A percentile compares a stretch with the other conserved stretches of the same genome.
These are phyloP conservation scores for Pristionchus mayeri DNA, from an alignment of 2,888 invertebrate species.

Conservation along the genomic window DNA sequence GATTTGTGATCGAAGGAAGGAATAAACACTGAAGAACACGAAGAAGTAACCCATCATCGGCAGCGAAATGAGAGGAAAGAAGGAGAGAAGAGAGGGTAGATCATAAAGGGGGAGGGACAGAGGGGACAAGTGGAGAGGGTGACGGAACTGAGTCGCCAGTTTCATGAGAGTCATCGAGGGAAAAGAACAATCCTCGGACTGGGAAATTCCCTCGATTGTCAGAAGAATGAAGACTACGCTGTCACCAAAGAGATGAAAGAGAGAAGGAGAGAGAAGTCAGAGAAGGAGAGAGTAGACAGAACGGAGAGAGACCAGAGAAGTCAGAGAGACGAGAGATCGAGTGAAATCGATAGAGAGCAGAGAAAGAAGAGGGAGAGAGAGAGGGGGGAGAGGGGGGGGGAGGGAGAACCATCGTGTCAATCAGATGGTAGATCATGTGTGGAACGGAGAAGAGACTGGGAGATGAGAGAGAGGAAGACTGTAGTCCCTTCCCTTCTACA, in stretches of 20 bases:
- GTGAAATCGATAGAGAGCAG: constrained; percentile 18
- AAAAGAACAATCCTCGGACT: neutral
- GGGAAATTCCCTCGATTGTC: neutral
- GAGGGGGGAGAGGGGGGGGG: neutral
- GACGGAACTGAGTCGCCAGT: neutral
- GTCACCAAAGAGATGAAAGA: constrained; percentile 12
- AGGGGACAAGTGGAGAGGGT: neutral
- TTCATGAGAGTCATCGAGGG: neutral
- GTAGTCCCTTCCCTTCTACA: too few species aligned
- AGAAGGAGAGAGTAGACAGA: neutral
- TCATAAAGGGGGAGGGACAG: neutral
- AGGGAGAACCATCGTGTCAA: neutral
- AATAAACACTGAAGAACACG: neutral
- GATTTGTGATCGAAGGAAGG: constrained; percentile 21
- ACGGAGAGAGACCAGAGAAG: constrained; percentile 26
- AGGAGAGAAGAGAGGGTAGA: constrained; percentile 3
- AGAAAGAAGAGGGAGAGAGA: constrained; percentile 4
- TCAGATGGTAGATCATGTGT: neutral
- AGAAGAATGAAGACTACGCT: constrained; percentile 20
- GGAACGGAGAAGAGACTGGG: too few species aligned
- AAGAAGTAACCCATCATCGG: neutral
- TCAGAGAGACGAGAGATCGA: constrained; percentile 13
- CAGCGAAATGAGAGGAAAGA: neutral
- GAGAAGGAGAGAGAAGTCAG: constrained; percentile 4
- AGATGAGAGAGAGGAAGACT: too few species aligned